phyloP scores from a whole-genome alignment of 2,113 vertebrate genomes.

The Redunca redunca region DNA sequence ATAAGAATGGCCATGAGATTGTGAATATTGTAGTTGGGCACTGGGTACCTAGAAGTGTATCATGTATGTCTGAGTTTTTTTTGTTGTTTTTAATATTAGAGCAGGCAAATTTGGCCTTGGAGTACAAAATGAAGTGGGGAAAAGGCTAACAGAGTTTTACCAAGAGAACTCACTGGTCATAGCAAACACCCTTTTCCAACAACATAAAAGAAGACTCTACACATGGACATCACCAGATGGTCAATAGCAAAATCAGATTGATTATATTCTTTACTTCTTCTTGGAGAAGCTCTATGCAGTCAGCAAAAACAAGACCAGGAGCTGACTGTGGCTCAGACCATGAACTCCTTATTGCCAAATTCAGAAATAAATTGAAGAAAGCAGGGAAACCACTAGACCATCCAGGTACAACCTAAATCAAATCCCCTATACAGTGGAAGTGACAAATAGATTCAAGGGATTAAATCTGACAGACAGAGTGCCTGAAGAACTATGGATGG shows the following conservation, averaged over 20 bases:
- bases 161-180: not conserved
- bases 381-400: not conserved
- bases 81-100: not conserved
- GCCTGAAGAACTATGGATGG: not conserved
- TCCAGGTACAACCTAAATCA: not conserved
- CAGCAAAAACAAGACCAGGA: not conserved
- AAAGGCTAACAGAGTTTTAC: not conserved
- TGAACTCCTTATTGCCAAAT: not conserved
- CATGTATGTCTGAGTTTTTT: not conserved
- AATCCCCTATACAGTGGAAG: not conserved
- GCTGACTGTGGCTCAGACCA: not conserved
- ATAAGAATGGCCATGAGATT: not conserved
- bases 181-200: not conserved
- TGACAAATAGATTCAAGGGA: not conserved
- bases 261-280: not conserved
- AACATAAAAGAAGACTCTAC: not conserved
- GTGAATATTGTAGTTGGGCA: not conserved
- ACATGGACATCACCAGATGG: not conserved
- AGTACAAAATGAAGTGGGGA: not conserved
- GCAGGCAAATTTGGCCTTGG: not conserved
- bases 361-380: not conserved
- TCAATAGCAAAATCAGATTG: not conserved
- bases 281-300: not conserved
- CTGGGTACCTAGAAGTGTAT: not conserved
- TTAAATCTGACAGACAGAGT: not conserved